phyloP scores from a whole-genome alignment of 2,888 invertebrate genomes.

The Rhimphoctona megacephalus region DNA sequence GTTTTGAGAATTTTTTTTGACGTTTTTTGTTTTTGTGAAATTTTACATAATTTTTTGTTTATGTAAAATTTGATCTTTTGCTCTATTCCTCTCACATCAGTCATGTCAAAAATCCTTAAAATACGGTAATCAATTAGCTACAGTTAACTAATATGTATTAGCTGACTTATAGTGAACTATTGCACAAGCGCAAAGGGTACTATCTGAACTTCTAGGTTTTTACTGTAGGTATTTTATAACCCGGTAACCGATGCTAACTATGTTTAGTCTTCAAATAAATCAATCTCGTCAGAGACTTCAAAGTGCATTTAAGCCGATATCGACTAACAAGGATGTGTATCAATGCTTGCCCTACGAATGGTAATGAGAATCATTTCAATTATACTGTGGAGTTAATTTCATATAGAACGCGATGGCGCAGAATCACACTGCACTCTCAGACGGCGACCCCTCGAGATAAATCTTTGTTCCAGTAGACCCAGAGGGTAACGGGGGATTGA shows the following conservation, averaged over 20 bases:
- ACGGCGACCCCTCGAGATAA: constrained; percentile 38
- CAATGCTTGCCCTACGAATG: neutral
- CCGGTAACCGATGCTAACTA: neutral
- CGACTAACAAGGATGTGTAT: neutral
- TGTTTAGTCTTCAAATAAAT: neutral
- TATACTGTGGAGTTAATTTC: constrained; percentile 40
- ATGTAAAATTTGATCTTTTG: no score
- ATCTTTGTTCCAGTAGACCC: constrained; percentile 49
- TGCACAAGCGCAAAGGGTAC: neutral
- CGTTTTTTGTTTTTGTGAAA: no score
- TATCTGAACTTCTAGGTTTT: neutral
- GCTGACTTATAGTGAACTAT: neutral
- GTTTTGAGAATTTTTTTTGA: no score
- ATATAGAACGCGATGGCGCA: constrained; percentile 7
- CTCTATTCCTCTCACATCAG: no score
- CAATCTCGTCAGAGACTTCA: neutral
- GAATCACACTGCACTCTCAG: constrained; percentile 21
- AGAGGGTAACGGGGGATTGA: constrained; percentile 9
- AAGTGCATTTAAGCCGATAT: neutral
- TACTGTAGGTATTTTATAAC: neutral
- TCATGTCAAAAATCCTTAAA: no score
- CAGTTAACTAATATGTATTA: no score
- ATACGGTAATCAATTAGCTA: no score
- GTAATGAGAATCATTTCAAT: constrained; percentile 26
- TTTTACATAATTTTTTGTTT: no score